Evolutionary conservation across 2,113 vertebrate genomes (phyloP).

Genomic region (Halichoeres trimaculatus): DNA sequence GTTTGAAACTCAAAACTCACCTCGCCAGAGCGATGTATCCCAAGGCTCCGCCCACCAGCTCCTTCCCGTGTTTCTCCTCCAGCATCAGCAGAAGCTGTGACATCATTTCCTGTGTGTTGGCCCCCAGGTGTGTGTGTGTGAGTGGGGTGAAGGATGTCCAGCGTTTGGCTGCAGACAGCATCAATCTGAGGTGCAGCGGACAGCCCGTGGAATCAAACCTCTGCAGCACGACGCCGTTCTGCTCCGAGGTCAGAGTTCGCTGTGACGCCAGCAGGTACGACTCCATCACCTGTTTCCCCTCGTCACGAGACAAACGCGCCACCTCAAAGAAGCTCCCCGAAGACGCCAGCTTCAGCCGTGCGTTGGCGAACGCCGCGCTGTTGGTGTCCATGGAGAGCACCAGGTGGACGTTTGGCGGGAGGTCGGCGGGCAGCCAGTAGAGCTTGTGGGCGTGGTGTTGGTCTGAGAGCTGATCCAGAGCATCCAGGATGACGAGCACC

Average conservation of each 20-base stretch:
- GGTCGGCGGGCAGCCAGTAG: constrained; percentile 81
- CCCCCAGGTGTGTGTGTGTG: constrained; percentile 61
- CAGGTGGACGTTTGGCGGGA: constrained; percentile 84
- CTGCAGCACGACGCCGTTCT: constrained; percentile 68
- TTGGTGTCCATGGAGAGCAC: constrained; percentile 78
- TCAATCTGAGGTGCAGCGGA: constrained; percentile 82
- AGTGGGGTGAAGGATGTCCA: constrained; percentile 81
- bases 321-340: constrained; percentile 74
- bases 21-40: constrained; percentile 81
- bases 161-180: constrained; percentile 78
- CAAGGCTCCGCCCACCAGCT: constrained; percentile 80
- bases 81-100: constrained; percentile 78
- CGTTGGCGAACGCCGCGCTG: constrained; percentile 55
- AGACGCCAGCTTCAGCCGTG: constrained; percentile 44
- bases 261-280: constrained; percentile 56
- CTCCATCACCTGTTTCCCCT: constrained; percentile 76
- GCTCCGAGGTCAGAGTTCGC: constrained; percentile 65
- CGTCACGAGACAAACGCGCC: constrained; percentile 69
- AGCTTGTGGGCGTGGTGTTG: constrained; percentile 52
- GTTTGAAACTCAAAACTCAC: constrained; percentile 51
- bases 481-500: constrained; percentile 85
- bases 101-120: constrained; percentile 70
- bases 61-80: constrained; percentile 83
- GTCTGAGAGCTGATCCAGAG: constrained; percentile 78
- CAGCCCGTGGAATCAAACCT: constrained; percentile 74